A percentile compares a stretch with the other conserved stretches of the same genome.
phyloP scores from a whole-genome alignment of 2,113 vertebrate species.

The Myxocyprinus asiaticus region DNA sequence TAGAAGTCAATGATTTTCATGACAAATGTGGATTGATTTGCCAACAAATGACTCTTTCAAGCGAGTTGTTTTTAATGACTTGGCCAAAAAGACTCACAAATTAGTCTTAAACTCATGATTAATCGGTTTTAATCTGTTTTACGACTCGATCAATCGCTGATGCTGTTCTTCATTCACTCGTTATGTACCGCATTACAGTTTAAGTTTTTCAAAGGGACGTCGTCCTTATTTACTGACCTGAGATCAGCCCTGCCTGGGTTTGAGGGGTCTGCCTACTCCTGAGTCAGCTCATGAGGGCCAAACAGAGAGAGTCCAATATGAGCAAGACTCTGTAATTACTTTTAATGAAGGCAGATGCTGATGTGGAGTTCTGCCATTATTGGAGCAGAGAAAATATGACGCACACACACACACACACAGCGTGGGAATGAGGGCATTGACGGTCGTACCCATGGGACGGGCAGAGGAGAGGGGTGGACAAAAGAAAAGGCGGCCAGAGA shows the following conservation, averaged over 20 bases:
- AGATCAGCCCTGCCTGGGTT: not conserved
- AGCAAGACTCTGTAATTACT: conserved; percentile 51
- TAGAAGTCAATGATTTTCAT: too few relatives aligned
- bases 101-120: too few relatives aligned
- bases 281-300: conserved; percentile 24
- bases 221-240: conserved; percentile 3
- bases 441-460: not conserved
- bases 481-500: conserved; percentile 8
- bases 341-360: conserved; percentile 59
- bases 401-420: conserved; percentile 29
- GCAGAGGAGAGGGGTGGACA: conserved; percentile 23
- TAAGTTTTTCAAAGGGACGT: not conserved
- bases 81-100: too few relatives aligned
- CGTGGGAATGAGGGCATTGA: conserved; percentile 41
- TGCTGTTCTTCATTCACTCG: too few relatives aligned
- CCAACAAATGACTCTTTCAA: too few relatives aligned
- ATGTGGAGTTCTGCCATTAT: conserved; percentile 53
- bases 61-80: too few relatives aligned
- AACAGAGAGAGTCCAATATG: conserved; percentile 14
- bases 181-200: too few relatives aligned
- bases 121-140: too few relatives aligned
- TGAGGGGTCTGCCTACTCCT: not conserved
- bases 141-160: too few relatives aligned
- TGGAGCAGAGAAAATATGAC: conserved; percentile 42
- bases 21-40: too few relatives aligned